A percentile compares a stretch with the other conserved stretches of the same genome.
These are phyloP conservation scores for Bombyx mori DNA, from an alignment of 1,140 invertebrate species.

Conservation along the genomic window DNA sequence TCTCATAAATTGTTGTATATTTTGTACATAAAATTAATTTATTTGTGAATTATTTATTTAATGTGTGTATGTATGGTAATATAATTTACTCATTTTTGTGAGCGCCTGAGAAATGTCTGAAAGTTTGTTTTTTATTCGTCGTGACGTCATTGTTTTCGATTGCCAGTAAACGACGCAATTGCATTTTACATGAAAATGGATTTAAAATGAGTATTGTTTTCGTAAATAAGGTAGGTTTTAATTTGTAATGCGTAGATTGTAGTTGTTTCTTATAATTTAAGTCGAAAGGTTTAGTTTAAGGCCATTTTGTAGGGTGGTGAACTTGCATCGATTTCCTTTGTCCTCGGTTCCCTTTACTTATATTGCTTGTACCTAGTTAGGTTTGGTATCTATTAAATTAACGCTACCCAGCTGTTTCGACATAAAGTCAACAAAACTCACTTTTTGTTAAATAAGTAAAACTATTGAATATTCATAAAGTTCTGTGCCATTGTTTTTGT, in stretches of 20 bases:
- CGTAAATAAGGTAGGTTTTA: constrained; percentile 46
- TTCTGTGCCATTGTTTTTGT: constrained; percentile 27
- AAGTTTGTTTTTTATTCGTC: constrained; percentile 46
- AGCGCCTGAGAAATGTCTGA: constrained; percentile 33
- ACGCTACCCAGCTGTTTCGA: constrained; percentile 31
- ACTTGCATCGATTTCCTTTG: constrained; percentile 66
- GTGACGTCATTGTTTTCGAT: constrained; percentile 70
- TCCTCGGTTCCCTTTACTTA: constrained; percentile 43
- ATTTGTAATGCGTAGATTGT: not conserved
- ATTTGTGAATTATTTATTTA: constrained; percentile 42
- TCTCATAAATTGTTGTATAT: constrained; percentile 57
- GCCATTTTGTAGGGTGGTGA: constrained; percentile 11
- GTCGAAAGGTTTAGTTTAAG: constrained; percentile 4
- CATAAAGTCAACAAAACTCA: constrained; percentile 8
- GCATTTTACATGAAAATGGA: constrained; percentile 61
- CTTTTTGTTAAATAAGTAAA: constrained; percentile 11
- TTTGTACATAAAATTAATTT: constrained; percentile 54
- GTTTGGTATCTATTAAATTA: not conserved
- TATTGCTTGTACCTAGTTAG: constrained; percentile 7
- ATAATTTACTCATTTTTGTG: constrained; percentile 26
- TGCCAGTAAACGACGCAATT: constrained; percentile 71
- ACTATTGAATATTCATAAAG: constrained; percentile 19
- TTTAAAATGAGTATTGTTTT: constrained; percentile 69
- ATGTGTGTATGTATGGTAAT: constrained; percentile 28
- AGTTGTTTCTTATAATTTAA: not conserved